phyloP scores from a whole-genome alignment of 2,797 vertebrate genomes.

The Pangasius larnaudii region DNA sequence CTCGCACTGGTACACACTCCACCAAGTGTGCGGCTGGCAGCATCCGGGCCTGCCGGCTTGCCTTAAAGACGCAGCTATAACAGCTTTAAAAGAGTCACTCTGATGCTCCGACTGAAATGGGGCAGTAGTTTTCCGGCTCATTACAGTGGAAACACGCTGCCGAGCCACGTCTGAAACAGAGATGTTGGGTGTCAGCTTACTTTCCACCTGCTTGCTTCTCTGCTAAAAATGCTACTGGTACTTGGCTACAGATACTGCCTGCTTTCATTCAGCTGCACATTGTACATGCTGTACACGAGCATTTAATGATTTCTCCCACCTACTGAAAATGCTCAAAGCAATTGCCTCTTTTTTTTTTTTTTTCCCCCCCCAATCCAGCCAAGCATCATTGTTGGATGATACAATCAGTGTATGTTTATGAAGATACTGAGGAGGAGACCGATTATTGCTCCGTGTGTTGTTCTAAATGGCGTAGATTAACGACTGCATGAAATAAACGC shows the following conservation, averaged over 20 bases:
- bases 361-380: neutral
- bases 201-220: neutral
- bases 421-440: neutral
- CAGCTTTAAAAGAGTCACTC: conserved; percentile 33
- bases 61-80: conserved; percentile 31
- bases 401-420: neutral
- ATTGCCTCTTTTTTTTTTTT: too few species aligned
- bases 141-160: conserved; percentile 27
- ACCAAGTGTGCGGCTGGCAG: conserved; percentile 38
- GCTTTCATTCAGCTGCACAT: conserved; percentile 9
- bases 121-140: conserved; percentile 21
- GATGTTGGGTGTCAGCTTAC: conserved; percentile 27
- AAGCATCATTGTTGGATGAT: conserved; percentile 2
- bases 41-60: conserved; percentile 16
- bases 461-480: neutral
- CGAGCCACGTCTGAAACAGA: conserved; percentile 24
- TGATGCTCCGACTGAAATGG: conserved; percentile 26
- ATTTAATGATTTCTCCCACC: neutral
- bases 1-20: conserved; percentile 24
- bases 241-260: neutral
- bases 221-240: neutral
- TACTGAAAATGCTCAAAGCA: neutral
- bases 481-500: neutral
- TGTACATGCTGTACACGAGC: neutral
- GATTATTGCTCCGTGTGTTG: neutral